phyloP scores from a whole-genome alignment of 2,797 vertebrate genomes.

The Otolemur crassicaudatus region DNA sequence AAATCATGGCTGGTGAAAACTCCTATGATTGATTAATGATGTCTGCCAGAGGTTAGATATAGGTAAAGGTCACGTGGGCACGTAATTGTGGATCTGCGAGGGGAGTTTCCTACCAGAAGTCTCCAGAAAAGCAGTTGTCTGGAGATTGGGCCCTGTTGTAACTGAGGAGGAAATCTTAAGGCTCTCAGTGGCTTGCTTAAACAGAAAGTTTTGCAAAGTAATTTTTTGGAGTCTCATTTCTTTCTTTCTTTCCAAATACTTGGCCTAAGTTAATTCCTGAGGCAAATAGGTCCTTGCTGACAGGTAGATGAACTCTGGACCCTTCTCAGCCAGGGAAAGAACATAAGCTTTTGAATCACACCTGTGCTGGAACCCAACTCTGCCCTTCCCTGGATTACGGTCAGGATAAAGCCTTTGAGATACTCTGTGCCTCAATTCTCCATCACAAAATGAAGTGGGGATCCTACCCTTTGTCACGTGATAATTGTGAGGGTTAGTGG shows the following conservation, averaged over 20 bases:
- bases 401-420: not conserved
- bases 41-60: not conserved
- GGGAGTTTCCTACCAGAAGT: not conserved
- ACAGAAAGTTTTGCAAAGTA: not conserved
- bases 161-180: conserved; percentile 6
- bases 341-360: not conserved
- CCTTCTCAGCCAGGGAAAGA: not conserved
- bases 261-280: not conserved
- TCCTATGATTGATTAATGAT: not conserved
- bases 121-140: not conserved
- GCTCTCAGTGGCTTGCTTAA: not conserved
- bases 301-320: not conserved
- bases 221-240: conserved; percentile 10
- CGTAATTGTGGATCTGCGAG: not conserved
- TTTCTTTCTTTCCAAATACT: conserved; percentile 19
- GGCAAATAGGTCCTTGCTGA: not conserved
- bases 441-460: not conserved
- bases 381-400: not conserved
- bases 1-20: not conserved
- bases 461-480: not conserved
- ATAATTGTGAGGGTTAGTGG: not conserved
- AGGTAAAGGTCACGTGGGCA: not conserved
- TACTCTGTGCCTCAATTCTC: not conserved
- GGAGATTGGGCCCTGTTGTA: not conserved
- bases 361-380: not conserved